phyloP scores from a whole-genome alignment of 2,113 vertebrate species.

The cat (Felis catus) region F.catus_Fca126_mat1.0 CM031424.1:77656501-77657000 shows the following conservation, averaged over 20 bases:
- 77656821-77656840: not conserved
- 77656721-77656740: not conserved
- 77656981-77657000: not conserved
- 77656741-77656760: not conserved
- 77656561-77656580: not conserved
- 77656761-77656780: not conserved
- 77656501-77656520: not conserved
- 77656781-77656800: not conserved
- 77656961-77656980: not conserved
- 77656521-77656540: not conserved
- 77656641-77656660: not conserved
- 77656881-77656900: not conserved
- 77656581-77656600: not conserved
- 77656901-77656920: not conserved
- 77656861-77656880: not conserved
- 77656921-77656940: not conserved
- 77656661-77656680: not conserved
- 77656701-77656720: not conserved
- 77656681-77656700: not conserved
- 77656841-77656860: not conserved
- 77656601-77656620: not conserved
- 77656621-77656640: not conserved
- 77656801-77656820: not conserved
- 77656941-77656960: not conserved
- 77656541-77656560: not conserved